phyloP scores from a whole-genome alignment of 2,888 invertebrate genomes.

The Agonopterix alstromeriana region DNA sequence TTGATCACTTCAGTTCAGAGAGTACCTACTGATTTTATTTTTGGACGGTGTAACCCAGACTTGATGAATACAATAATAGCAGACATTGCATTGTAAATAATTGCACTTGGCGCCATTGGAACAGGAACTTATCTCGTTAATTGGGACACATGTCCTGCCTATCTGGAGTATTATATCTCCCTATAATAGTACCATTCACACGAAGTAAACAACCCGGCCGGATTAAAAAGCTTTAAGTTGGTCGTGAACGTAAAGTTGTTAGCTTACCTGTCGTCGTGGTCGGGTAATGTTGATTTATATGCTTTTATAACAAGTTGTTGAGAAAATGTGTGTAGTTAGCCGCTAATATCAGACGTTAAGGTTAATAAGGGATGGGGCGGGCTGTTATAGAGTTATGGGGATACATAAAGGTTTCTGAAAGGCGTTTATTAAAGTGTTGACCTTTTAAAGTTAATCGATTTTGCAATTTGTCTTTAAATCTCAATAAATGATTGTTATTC shows the following conservation, averaged over 20 bases:
- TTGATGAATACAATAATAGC: slow-evolving; percentile 1
- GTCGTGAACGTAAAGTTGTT: slow-evolving; percentile 7
- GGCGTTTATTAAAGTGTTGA: background rate
- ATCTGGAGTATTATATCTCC: slow-evolving; percentile 18
- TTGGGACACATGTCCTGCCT: slow-evolving; percentile 35
- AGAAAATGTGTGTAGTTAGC: slow-evolving; percentile 15
- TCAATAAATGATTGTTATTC: background rate
- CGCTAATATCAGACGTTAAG: slow-evolving; percentile 12
- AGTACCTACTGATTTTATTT: background rate
- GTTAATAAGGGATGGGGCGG: slow-evolving; percentile 3
- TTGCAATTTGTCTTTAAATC: slow-evolving; percentile 4
- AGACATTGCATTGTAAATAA: slow-evolving; percentile 14
- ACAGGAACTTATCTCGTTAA: slow-evolving; percentile 40
- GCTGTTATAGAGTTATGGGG: slow-evolving; percentile 7
- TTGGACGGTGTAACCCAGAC: background rate
- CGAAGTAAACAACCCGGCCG: slow-evolving; percentile 4
- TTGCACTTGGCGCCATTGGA: slow-evolving; percentile 38
- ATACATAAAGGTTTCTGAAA: background rate
- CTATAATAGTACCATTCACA: slow-evolving; percentile 7
- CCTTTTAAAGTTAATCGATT: background rate
- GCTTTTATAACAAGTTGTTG: slow-evolving; percentile 11
- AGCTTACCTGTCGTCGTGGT: slow-evolving; percentile 8
- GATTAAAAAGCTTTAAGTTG: slow-evolving; percentile 6
- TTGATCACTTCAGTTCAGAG: no score
- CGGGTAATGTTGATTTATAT: slow-evolving; percentile 12